These are phyloP conservation scores for Macrophya annulata DNA, from an alignment of 2,888 invertebrate genomes.

Conservation along the genomic window DNA sequence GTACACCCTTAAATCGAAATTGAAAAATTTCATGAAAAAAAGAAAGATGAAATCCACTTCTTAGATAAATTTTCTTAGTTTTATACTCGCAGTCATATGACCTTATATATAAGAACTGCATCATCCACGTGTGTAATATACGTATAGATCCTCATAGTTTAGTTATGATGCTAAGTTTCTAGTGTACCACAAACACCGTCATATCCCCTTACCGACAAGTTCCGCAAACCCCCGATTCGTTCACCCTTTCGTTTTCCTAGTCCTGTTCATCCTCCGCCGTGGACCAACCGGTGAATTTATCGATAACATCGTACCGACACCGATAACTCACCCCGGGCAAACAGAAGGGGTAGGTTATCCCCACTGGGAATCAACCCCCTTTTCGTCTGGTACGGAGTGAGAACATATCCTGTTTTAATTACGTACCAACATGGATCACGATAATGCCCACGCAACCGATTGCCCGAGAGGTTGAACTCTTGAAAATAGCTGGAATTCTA, in stretches of 20 bases:
- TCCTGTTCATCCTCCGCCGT: slow-evolving; percentile 15
- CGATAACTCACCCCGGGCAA: slow-evolving; percentile 52
- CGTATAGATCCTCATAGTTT: background rate
- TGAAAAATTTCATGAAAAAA: background rate
- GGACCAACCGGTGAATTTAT: slow-evolving; percentile 55
- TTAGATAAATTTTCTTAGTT: background rate
- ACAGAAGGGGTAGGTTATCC: slow-evolving; percentile 48
- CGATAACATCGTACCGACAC: slow-evolving; percentile 57
- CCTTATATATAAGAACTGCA: background rate
- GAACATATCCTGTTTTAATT: slow-evolving; percentile 55
- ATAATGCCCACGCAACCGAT: slow-evolving; percentile 36
- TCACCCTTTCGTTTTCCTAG: slow-evolving; percentile 34
- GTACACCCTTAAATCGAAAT: background rate
- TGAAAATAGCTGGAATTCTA: background rate
- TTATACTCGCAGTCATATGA: background rate
- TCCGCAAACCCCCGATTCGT: background rate
- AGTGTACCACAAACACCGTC: slow-evolving; percentile 36
- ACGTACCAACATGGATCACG: slow-evolving; percentile 44
- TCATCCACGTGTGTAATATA: background rate
- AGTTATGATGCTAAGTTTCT: slow-evolving; percentile 25
- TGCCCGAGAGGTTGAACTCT: slow-evolving; percentile 20
- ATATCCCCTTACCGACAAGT: slow-evolving; percentile 23
- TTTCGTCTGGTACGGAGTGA: slow-evolving; percentile 40
- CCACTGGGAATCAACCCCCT: slow-evolving; percentile 20
- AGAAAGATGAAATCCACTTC: background rate